These are phyloP conservation scores for Physocephala rufipes DNA, from an alignment of 2,888 invertebrate genomes.

Conservation along the genomic window DNA sequence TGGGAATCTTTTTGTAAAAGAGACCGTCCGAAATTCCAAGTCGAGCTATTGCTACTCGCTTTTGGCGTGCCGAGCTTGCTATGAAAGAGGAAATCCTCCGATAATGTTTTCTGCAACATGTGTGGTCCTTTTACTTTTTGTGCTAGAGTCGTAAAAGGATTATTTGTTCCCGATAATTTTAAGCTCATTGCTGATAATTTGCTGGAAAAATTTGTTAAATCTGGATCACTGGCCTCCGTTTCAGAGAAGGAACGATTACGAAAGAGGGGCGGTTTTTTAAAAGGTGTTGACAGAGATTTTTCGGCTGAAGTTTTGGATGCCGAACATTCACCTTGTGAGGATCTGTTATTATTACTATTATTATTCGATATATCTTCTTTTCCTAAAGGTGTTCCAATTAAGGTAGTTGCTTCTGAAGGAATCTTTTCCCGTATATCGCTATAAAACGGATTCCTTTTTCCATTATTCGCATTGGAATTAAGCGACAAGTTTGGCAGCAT, in stretches of 20 bases:
- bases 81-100: constrained; percentile 63
- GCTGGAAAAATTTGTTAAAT: constrained; percentile 53
- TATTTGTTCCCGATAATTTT: constrained; percentile 51
- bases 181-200: constrained; percentile 40
- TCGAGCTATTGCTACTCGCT: constrained; percentile 46
- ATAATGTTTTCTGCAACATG: constrained; percentile 65
- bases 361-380: background rate
- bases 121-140: constrained; percentile 60
- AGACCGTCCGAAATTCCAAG: constrained; percentile 61
- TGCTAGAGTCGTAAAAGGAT: constrained; percentile 57
- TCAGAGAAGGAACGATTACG: constrained; percentile 59
- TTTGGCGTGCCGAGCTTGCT: constrained; percentile 48
- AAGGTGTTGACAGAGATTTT: constrained; percentile 18
- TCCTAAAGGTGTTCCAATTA: background rate
- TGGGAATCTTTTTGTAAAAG: constrained; percentile 60
- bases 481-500: constrained; percentile 36
- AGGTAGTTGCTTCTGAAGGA: background rate
- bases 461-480: constrained; percentile 41
- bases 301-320: constrained; percentile 1
- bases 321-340: background rate
- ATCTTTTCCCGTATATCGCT: constrained; percentile 35
- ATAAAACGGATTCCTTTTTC: constrained; percentile 50
- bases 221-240: constrained; percentile 53
- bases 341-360: background rate
- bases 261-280: constrained; percentile 42